Evolutionary conservation across 92 coral and sea anemone genomes (phyloP), one percentile per base, ranked within the genome.

Genomic region (Muricea muricata): DNA sequence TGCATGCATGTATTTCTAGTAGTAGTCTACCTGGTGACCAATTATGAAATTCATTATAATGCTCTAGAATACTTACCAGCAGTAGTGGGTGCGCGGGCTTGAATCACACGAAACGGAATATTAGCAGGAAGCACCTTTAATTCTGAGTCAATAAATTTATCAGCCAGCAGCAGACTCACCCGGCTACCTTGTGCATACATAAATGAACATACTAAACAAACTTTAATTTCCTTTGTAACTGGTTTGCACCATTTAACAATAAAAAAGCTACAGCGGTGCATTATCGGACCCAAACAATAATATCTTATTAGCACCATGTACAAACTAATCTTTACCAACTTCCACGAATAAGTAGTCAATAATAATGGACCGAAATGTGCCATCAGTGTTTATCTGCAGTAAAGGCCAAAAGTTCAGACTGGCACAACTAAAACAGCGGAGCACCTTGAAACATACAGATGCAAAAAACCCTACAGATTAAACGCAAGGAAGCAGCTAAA

Each of bases 31-130:
- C n/a, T n/a, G 79, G 4, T 57, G 94, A 33, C 94, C 87, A 91
- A 15, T 41, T 9, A 41, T 82, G 84, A 54, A 85, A 91, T 75
- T 65, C 55, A 0, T 61, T 70, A 50, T 85, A n/a, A 91, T 11
- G 86, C 92, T 85, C 90, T 80, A 1, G 88, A 91, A 77, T 88
- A 91, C 23, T 76, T 81, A 31, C 82, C 92, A 30, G 61, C 82
- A 1, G 88, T 76, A 7, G 65, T 31, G 1, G 68, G 91, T 1
- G 91, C 94, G 30, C 75, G 85, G 3, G 91, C 89, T 2, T 48
- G 46, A 14, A 87, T 20, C 40, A 78, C 29, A 12, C 87, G 70
- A 23, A 66, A 21, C n/a, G 93, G 89, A 15, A 87, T n/a, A 68
- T 39, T 18, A 26, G 40, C 33, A 4, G 90, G 90, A 33, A 87